A percentile compares a stretch with the other conserved stretches of the same genome.
Evolutionary conservation across 2,113 vertebrate species (phyloP).

Genomic region (Corvus hawaiiensis): DNA sequence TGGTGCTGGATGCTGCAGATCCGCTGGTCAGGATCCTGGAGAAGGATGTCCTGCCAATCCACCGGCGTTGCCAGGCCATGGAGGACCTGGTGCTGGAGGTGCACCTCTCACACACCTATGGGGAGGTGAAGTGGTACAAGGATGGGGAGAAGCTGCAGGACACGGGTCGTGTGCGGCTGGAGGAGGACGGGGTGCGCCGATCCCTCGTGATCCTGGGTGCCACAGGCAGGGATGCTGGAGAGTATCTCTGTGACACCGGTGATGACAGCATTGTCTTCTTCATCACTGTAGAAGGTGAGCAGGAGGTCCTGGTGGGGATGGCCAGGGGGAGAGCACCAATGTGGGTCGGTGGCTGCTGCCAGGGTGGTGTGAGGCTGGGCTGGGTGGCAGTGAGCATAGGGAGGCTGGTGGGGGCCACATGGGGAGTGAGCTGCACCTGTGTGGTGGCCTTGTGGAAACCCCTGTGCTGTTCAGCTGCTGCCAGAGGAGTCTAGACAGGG

Average conservation of each 20-base stretch:
- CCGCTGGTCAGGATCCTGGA: conserved; percentile 77
- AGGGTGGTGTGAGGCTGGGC: background rate
- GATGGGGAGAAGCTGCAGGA: conserved; percentile 81
- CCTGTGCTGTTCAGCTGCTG: background rate
- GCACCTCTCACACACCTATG: conserved; percentile 77
- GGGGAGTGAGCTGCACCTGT: background rate
- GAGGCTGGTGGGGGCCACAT: background rate
- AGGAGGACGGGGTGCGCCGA: conserved; percentile 81
- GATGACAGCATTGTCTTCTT: conserved; percentile 83
- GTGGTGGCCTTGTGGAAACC: background rate
- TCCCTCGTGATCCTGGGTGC: conserved; percentile 81
- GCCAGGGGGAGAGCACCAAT: accelerated
- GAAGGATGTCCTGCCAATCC: conserved; percentile 69
- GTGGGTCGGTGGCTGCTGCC: background rate
- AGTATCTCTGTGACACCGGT: conserved; percentile 84
- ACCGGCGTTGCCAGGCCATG: conserved; percentile 68
- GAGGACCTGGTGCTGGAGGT: conserved; percentile 86
- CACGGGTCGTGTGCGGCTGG: conserved; percentile 77
- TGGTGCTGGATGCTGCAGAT: conserved; percentile 70
- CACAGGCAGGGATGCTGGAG: conserved; percentile 77
- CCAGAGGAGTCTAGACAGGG: background rate
- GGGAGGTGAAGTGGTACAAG: conserved; percentile 88
- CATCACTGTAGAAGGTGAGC: conserved; percentile 80
- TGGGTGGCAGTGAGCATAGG: background rate
- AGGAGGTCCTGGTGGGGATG: background rate